phyloP scores from a whole-genome alignment of 2,888 invertebrate species.

The Drosophila multiciliata region DNA sequence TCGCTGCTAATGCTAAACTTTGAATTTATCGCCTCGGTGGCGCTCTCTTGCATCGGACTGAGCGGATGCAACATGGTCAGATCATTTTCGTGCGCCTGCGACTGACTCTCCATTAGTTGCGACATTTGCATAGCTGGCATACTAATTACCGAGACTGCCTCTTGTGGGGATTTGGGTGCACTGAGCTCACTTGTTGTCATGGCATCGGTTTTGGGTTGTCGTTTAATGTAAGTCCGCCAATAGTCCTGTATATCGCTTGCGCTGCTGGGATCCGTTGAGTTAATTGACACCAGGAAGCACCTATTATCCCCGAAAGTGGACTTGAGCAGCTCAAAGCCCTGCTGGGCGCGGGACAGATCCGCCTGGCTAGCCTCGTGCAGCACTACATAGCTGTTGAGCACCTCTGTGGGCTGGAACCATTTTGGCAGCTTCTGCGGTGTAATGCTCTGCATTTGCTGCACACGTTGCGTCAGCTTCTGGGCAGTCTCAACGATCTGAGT shows the following conservation, averaged over 20 bases:
- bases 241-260: constrained; percentile 90
- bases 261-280: constrained; percentile 89
- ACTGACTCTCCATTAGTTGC: constrained; percentile 56
- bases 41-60: constrained; percentile 89
- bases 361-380: constrained; percentile 91
- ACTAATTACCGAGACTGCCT: constrained; percentile 85
- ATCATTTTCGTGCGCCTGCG: constrained; percentile 72
- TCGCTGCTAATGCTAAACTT: constrained; percentile 86
- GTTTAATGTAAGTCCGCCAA: constrained; percentile 92
- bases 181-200: constrained; percentile 85
- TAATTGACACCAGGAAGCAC: constrained; percentile 95
- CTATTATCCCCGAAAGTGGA: constrained; percentile 93
- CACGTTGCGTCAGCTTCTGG: constrained; percentile 91
- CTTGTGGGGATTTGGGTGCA: constrained; percentile 87
- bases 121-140: constrained; percentile 83
- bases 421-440: constrained; percentile 92
- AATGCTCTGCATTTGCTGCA: constrained; percentile 91
- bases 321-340: constrained; percentile 93
- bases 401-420: constrained; percentile 91
- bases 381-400: constrained; percentile 95
- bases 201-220: constrained; percentile 86
- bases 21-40: constrained; percentile 86
- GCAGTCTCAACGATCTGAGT: constrained; percentile 93
- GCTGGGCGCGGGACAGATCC: constrained; percentile 92
- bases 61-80: constrained; percentile 89